Base-by-base conservation (phyloP, 2,797 vertebrate genomes). In the Vireo griseus region DNA sequence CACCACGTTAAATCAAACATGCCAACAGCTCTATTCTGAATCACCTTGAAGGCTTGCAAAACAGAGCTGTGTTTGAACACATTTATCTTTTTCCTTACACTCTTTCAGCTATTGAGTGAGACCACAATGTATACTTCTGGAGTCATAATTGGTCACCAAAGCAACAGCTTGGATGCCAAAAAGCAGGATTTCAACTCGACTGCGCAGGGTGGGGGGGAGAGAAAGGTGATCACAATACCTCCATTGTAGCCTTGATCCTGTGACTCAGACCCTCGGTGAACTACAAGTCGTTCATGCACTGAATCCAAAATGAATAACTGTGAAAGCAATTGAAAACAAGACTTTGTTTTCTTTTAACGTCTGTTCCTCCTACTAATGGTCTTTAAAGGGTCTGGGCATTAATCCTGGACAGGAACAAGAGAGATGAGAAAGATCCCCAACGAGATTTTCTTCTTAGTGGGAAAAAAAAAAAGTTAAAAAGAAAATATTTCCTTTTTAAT, bases 161-260 rank as follows among this genome's bases (percentile, higher is more conserved):
- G 96, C 89, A 96, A 96, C 95, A 92, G 91, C 86, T 8, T 76
- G 50, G 91, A 93, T 88, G 93, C 91, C 92, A 95, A 86, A 94
- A 95, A 86, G 90, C 82, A 94, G 92, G 94, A 96, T 96, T 96
- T 94, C 82, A 86, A 94, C 87, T 93, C 3, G 15, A 88, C 78
- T 93, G 86, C 25, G 1, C 93, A 65, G 92, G 69, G 85, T 26
- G 44, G 91, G 2, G 5, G 91, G 72, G 62, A 76, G 48, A 84
- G 90, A 90, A 96, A 96, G 94, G 95, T 94, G 95, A 94, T 86
- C 66, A 95, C 94, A 95, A 96, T 92, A 91, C 63, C 45, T 86
- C 90, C 82, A 90, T 95, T 96, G 95, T 96, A 75, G 93, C 63
- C 91, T 84, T 75, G 88, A 92, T 95, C 78, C 86, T 45, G 48